Evolutionary conservation across 2,113 vertebrate genomes (phyloP).

Genomic region (cattle (Bos taurus)): DNA sequence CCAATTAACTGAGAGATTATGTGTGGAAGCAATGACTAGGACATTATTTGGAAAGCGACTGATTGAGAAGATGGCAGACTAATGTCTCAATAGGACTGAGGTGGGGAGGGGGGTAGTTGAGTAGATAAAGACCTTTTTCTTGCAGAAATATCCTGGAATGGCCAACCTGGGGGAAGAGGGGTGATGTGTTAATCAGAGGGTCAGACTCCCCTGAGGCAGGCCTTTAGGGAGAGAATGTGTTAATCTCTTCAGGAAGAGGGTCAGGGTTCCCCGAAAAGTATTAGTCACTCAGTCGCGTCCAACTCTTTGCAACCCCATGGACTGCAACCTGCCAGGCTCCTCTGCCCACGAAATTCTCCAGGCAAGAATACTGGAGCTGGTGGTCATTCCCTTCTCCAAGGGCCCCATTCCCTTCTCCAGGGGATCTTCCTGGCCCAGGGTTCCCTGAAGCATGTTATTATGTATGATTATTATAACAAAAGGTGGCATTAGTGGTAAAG

Average conservation of each 20-base stretch:
- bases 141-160: background rate
- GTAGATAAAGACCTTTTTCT: background rate
- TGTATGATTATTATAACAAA: background rate
- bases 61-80: background rate
- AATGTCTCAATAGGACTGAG: background rate
- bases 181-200: background rate
- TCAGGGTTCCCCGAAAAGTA: background rate
- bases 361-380: background rate
- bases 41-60: background rate
- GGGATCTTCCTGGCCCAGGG: background rate
- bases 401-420: background rate
- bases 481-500: background rate
- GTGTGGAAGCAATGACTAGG: background rate
- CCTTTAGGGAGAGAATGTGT: background rate
- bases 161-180: background rate
- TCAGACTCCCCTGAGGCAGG: background rate
- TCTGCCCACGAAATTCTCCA: background rate
- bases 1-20: background rate
- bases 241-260: background rate
- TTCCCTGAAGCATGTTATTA: background rate
- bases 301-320: background rate
- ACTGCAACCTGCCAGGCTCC: background rate
- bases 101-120: rapidly evolving
- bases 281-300: background rate
- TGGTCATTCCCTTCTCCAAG: background rate